Base-by-base conservation (phyloP, 2,888 invertebrate genomes). In the Galerucella nymphaeae region DNA sequence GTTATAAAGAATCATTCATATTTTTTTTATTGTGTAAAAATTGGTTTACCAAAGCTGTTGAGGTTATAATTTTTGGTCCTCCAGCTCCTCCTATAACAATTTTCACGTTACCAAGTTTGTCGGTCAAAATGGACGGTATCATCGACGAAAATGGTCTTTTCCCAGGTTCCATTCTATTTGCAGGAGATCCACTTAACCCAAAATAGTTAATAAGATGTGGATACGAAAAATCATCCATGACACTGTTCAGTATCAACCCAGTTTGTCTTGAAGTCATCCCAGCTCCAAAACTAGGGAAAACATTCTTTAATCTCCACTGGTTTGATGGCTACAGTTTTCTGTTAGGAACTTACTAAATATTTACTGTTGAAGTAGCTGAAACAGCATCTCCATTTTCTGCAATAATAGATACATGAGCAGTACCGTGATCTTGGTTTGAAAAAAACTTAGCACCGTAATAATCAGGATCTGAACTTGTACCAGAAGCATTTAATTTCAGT, bases 171-270 rank as follows among this genome's bases (percentile, higher is more conserved):
- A 97, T 93, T 82, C 90, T 93, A 87, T 97, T 97, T 10, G 92
- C 91, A 0, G 93, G 91, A 0, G 96, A 94, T 0, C 95, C 94
- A 63, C 93, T 91, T 13, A 95, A 79, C 1, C 90, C 91, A 84
- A 93, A 95, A 75, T 87, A 90, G 82, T 93, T 93, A 0, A 89
- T 88, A 72, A 92, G 89, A 38, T 92, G 91, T 0, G 94, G 93
- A 0, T 93, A 91, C 0, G 96, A 94, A 86, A 98, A 99, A 84
- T 98, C 98, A 79, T 97, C 96, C 96, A 99, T 97, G 75, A 95
- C 95, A 84, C 96, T 94, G 86, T 98, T 99, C 86, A 96, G 93
- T n/a, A 98, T 88, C 23, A 99, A 94, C 0, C 98, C 98, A 0
- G 96, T 95, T 67, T 91, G 91, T 30, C 87, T 87, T 0, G 96